phyloP scores from a whole-genome alignment of 2,797 vertebrate species.

The Paratrypauchen microcephalus region DNA sequence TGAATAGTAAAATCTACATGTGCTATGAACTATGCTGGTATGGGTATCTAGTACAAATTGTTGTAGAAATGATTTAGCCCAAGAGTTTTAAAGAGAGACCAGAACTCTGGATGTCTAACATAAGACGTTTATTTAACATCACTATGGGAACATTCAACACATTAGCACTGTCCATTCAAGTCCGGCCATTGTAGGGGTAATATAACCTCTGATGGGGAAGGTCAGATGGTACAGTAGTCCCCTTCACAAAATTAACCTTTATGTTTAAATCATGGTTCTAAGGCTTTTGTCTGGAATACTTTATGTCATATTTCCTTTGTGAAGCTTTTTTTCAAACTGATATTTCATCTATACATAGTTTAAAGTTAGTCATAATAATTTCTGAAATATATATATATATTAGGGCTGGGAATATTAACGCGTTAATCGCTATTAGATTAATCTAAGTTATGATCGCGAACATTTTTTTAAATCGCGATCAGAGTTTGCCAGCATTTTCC shows the following conservation, averaged over 20 bases:
- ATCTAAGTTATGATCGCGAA: no score
- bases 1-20: conserved; percentile 15
- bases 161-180: background rate
- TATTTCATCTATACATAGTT: background rate
- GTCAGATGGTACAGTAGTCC: background rate
- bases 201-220: background rate
- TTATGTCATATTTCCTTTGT: background rate
- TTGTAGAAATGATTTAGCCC: background rate
- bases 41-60: background rate
- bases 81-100: background rate
- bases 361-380: no score
- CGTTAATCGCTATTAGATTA: no score
- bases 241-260: background rate
- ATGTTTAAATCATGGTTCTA: background rate
- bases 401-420: no score
- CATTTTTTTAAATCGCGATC: no score
- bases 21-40: background rate
- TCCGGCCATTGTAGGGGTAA: background rate
- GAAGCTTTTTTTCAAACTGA: background rate
- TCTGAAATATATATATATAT: no score
- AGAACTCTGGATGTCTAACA: no score
- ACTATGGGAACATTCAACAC: no score
- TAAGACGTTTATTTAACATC: background rate
- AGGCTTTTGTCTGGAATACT: background rate
- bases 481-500: no score